Percentiles rank a stretch among this genome's conserved stretches.
Evolutionary conservation across 2,888 invertebrate species (phyloP).

Genomic region (Lapara coniferarum): DNA sequence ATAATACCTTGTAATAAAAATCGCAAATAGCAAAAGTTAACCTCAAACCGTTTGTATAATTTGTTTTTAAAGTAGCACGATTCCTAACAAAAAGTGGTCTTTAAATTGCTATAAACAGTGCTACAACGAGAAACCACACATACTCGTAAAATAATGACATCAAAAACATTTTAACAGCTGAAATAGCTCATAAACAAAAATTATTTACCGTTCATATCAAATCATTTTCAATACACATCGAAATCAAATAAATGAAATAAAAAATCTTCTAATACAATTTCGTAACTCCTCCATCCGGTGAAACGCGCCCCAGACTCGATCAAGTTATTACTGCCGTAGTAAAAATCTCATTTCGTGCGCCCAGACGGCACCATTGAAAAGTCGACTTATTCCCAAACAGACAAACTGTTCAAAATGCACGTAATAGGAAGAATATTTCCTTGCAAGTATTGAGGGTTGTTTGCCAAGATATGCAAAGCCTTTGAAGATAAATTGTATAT

Average conservation of each 20-base stretch:
- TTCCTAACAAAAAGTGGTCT: no score
- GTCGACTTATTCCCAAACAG: slow-evolving; percentile 58
- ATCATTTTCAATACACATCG: slow-evolving; percentile 18
- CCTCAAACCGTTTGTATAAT: no score
- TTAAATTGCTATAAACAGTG: no score
- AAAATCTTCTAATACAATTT: slow-evolving; percentile 46
- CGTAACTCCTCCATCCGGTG: slow-evolving; percentile 31
- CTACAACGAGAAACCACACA: no score
- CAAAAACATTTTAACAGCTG: no score
- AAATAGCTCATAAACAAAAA: no score
- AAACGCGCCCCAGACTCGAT: slow-evolving; percentile 48
- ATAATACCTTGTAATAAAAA: no score
- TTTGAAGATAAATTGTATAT: slow-evolving; percentile 32
- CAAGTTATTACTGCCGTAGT: slow-evolving; percentile 59
- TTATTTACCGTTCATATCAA: no score
- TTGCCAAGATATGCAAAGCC: slow-evolving; percentile 40
- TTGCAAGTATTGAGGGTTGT: slow-evolving; percentile 43
- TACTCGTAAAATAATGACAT: no score
- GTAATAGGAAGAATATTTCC: slow-evolving; percentile 46
- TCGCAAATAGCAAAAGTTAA: no score
- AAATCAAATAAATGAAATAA: slow-evolving; percentile 35
- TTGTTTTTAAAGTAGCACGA: no score
- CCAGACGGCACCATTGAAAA: slow-evolving; percentile 58
- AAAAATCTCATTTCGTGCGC: slow-evolving; percentile 59
- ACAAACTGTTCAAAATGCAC: slow-evolving; percentile 53